Evolutionary conservation across 2,888 invertebrate genomes (phyloP).

Genomic region (Liodrosophila aerea): DNA sequence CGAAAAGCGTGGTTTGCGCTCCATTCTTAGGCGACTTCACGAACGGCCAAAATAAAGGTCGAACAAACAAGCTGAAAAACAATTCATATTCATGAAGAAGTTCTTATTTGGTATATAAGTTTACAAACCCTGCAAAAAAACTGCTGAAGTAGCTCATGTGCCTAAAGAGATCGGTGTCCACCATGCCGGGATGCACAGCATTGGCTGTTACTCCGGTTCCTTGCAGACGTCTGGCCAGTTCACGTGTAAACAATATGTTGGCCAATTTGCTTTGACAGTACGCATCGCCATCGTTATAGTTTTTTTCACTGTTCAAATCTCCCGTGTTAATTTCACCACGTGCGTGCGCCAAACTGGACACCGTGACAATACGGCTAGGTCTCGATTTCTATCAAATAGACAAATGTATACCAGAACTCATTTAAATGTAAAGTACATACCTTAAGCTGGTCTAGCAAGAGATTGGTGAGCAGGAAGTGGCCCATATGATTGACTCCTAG

Average conservation of each 20-base stretch:
- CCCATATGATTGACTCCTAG: conserved; percentile 87
- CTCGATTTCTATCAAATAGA: not conserved
- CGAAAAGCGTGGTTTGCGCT: conserved; percentile 78
- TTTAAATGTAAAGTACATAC: too few relatives aligned
- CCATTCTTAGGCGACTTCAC: conserved; percentile 73
- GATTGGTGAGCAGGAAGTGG: conserved; percentile 85
- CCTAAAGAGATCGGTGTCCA: conserved; percentile 1
- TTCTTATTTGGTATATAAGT: not conserved
- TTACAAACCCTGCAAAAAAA: conserved; percentile 1
- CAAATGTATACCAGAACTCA: too few relatives aligned
- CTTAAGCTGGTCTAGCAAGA: conserved; percentile 84
- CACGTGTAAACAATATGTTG: conserved; percentile 3
- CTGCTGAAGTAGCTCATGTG: conserved; percentile 4
- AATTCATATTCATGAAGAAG: too few relatives aligned
- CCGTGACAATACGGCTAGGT: conserved; percentile 4
- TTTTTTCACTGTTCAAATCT: conserved; percentile 6
- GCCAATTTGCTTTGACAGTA: conserved; percentile 6
- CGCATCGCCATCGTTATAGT: not conserved
- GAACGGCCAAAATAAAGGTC: conserved; percentile 73
- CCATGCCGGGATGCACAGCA: not conserved
- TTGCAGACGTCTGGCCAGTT: not conserved
- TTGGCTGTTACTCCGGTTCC: not conserved
- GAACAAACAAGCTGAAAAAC: conserved; percentile 10
- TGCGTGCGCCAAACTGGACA: conserved; percentile 6
- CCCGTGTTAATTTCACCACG: conserved; percentile 4